These are phyloP conservation scores for Mus minutoides DNA, from an alignment of 2,797 vertebrate genomes.

Conservation along the genomic window DNA sequence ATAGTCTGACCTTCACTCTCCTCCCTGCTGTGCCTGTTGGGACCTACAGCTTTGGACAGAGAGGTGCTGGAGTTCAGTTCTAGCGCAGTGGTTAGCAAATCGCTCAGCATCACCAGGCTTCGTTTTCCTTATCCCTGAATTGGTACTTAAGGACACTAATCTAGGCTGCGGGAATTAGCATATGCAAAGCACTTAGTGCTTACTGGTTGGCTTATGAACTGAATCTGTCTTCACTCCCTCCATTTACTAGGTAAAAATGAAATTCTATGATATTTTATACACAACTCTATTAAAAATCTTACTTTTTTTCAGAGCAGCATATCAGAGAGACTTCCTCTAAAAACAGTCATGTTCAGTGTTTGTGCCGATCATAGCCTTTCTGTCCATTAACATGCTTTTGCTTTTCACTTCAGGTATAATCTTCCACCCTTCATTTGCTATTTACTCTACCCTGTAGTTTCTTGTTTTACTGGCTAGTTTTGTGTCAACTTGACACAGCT, in stretches of 20 bases:
- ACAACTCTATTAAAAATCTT: background rate
- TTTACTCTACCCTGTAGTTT: background rate
- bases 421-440: background rate
- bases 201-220: background rate
- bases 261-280: background rate
- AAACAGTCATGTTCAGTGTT: background rate
- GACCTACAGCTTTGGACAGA: conserved; percentile 20
- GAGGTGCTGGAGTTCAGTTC: background rate
- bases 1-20: background rate
- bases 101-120: background rate
- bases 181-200: background rate
- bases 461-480: too few species aligned
- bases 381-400: conserved; percentile 12
- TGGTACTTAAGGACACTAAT: background rate
- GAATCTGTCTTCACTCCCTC: background rate
- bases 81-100: conserved; percentile 24
- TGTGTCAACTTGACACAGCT: too few species aligned
- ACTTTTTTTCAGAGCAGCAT: background rate
- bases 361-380: background rate
- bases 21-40: background rate
- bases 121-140: conserved; percentile 19
- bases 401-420: background rate
- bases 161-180: background rate
- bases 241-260: conserved; percentile 2
- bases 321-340: background rate